Percentiles rank a stretch among this genome's conserved stretches.
These are phyloP conservation scores for Anorthoa munda DNA, from an alignment of 2,888 invertebrate genomes.

Conservation along the genomic window DNA sequence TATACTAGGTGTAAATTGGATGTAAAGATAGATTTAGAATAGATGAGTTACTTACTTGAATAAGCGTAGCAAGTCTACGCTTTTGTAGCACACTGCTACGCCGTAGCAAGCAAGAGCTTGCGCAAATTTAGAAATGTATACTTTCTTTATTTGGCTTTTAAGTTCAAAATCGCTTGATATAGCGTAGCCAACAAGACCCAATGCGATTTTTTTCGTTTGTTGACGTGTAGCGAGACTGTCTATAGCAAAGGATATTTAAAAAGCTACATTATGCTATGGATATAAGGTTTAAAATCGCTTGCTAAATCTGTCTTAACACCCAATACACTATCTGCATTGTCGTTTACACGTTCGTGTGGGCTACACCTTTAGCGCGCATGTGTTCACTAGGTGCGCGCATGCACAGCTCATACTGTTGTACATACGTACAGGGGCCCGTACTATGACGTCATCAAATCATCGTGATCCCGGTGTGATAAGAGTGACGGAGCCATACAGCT, in stretches of 20 bases:
- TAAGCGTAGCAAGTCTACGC: background rate
- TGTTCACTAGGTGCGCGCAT: slow-evolving; percentile 72
- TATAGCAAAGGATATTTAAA: too few relatives aligned
- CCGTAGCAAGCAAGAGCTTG: background rate
- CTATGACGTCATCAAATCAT: too few relatives aligned
- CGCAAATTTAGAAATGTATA: too few relatives aligned
- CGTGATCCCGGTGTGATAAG: too few relatives aligned
- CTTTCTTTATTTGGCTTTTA: too few relatives aligned
- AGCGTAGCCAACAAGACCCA: too few relatives aligned
- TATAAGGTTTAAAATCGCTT: slow-evolving; percentile 3
- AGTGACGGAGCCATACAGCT: too few relatives aligned
- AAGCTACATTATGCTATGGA: too few relatives aligned
- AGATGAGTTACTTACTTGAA: too few relatives aligned
- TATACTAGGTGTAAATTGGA: slow-evolving; percentile 20
- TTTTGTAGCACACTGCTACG: slow-evolving; percentile 19
- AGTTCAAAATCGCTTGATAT: too few relatives aligned
- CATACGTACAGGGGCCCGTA: slow-evolving; percentile 68
- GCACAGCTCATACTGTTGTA: slow-evolving; percentile 79
- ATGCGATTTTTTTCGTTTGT: too few relatives aligned
- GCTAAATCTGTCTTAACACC: slow-evolving; percentile 24
- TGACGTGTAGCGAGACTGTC: too few relatives aligned
- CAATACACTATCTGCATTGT: slow-evolving; percentile 35
- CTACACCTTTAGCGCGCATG: slow-evolving; percentile 56
- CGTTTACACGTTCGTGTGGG: slow-evolving; percentile 41
- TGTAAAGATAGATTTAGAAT: slow-evolving; percentile 3